These are phyloP conservation scores for Drosophila pseudotalamancana DNA, from an alignment of 2,888 invertebrate genomes.

Conservation along the genomic window DNA sequence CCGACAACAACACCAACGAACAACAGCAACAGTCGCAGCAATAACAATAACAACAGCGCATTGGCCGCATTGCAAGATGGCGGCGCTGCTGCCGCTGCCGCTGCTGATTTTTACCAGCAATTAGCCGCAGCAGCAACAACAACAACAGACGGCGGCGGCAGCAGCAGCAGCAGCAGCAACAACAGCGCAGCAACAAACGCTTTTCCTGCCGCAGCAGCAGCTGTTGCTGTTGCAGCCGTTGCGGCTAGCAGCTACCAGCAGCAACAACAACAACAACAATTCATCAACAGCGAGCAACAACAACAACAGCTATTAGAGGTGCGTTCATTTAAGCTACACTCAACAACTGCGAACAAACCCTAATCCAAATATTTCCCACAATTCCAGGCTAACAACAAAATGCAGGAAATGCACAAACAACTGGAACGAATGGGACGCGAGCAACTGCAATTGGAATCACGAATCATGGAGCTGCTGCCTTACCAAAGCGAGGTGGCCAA, in stretches of 20 bases:
- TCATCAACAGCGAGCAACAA: conserved; percentile 77
- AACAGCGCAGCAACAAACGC: conserved; percentile 44
- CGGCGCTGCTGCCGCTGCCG: conserved; percentile 71
- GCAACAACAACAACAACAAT: conserved; percentile 68
- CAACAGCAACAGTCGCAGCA: conserved; percentile 41
- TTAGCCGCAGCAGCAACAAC: conserved; percentile 69
- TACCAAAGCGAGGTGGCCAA: conserved; percentile 88
- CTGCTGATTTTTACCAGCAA: conserved; percentile 69
- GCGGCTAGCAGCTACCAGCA: conserved; percentile 79
- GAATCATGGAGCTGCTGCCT: conserved; percentile 87
- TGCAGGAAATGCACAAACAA: conserved; percentile 88
- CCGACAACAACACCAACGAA: conserved; percentile 45
- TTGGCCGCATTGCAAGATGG: conserved; percentile 72
- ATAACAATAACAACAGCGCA: conserved; percentile 50
- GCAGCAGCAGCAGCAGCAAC: conserved; percentile 22
- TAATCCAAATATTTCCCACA: background rate
- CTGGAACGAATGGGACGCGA: conserved; percentile 88
- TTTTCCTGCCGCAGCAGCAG: conserved; percentile 63
- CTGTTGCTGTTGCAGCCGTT: conserved; percentile 75
- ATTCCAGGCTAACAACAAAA: conserved; percentile 83
- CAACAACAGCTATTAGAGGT: conserved; percentile 81
- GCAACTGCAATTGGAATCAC: conserved; percentile 87
- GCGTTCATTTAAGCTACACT: background rate
- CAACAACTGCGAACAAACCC: too few species aligned
- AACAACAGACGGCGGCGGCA: conserved; percentile 14